Percentiles rank a stretch among this genome's conserved stretches.
phyloP scores from a whole-genome alignment of 2,888 invertebrate genomes.

The Idaea aversata region DNA sequence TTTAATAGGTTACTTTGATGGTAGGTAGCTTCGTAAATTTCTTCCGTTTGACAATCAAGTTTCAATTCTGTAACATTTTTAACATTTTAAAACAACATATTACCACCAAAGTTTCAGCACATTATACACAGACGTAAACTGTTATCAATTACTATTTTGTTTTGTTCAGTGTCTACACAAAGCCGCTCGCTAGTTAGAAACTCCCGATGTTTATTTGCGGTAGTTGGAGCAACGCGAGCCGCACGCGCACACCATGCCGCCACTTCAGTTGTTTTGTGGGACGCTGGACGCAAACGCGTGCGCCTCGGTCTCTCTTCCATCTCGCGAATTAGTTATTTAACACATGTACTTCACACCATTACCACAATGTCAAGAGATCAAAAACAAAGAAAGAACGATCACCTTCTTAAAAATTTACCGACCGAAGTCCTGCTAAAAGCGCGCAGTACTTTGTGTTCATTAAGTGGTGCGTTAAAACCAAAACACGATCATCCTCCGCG shows the following conservation, averaged over 20 bases:
- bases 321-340: conserved; percentile 30
- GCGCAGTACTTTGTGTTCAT: conserved; percentile 66
- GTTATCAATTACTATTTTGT: conserved; percentile 32
- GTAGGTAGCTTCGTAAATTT: too few species aligned
- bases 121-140: conserved; percentile 18
- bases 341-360: conserved; percentile 35
- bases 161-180: conserved; percentile 24
- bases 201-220: conserved; percentile 72
- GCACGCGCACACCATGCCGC: conserved; percentile 63
- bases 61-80: too few species aligned
- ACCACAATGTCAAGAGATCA: conserved; percentile 66
- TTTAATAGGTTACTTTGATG: conserved; percentile 1
- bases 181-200: conserved; percentile 38
- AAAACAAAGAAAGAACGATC: conserved; percentile 66
- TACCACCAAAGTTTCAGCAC: conserved; percentile 19
- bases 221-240: conserved; percentile 60
- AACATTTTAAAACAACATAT: conserved; percentile 2
- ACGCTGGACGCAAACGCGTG: conserved; percentile 52
- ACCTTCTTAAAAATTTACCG: conserved; percentile 68
- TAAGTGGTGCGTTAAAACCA: conserved; percentile 71
- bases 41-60: too few species aligned
- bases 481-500: conserved; percentile 55
- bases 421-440: conserved; percentile 71
- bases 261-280: conserved; percentile 65
- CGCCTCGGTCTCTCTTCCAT: conserved; percentile 28